These are phyloP conservation scores for Melanostoma mellinum DNA, from an alignment of 2,888 invertebrate species.

Conservation along the genomic window DNA sequence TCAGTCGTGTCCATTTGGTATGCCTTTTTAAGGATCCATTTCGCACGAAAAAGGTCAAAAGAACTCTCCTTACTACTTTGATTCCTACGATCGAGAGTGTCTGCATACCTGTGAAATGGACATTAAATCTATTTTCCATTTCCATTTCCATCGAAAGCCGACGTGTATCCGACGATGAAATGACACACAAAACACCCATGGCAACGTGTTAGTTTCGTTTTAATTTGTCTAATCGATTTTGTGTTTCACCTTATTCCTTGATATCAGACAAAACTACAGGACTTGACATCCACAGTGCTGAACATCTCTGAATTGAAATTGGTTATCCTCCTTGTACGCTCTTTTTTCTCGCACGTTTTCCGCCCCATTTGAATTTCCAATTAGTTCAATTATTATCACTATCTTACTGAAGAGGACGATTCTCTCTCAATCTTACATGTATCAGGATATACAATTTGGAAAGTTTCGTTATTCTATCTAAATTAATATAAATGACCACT, in stretches of 20 bases:
- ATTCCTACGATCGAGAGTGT: slow-evolving; percentile 6
- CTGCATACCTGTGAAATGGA: slow-evolving; percentile 14
- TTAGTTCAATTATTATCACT: slow-evolving; percentile 3
- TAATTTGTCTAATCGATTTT: slow-evolving; percentile 63
- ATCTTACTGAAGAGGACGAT: background rate
- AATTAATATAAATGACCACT: slow-evolving; percentile 39
- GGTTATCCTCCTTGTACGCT: background rate
- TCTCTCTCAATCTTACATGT: slow-evolving; percentile 13
- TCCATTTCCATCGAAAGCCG: slow-evolving; percentile 1
- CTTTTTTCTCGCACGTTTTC: background rate
- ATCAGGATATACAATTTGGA: slow-evolving; percentile 17
- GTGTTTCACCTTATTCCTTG: background rate
- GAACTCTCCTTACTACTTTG: slow-evolving; percentile 3
- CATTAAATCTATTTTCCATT: slow-evolving; percentile 12
- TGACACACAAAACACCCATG: slow-evolving; percentile 12
- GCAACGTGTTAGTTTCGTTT: slow-evolving; percentile 45
- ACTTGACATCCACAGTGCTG: background rate
- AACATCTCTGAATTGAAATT: slow-evolving; percentile 7
- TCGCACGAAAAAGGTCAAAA: slow-evolving; percentile 16
- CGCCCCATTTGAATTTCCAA: slow-evolving; percentile 26
- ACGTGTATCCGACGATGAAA: slow-evolving; percentile 13
- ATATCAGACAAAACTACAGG: background rate
- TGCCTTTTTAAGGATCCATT: slow-evolving; percentile 6
- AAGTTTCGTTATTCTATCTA: slow-evolving; percentile 27
- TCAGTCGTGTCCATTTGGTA: background rate